Percentiles rank a stretch among this genome's conserved stretches.
Evolutionary conservation across 30 jellyfish, hydroid and myxozoan species (phyloP).

Genomic region (Hydractinia echinata): DNA sequence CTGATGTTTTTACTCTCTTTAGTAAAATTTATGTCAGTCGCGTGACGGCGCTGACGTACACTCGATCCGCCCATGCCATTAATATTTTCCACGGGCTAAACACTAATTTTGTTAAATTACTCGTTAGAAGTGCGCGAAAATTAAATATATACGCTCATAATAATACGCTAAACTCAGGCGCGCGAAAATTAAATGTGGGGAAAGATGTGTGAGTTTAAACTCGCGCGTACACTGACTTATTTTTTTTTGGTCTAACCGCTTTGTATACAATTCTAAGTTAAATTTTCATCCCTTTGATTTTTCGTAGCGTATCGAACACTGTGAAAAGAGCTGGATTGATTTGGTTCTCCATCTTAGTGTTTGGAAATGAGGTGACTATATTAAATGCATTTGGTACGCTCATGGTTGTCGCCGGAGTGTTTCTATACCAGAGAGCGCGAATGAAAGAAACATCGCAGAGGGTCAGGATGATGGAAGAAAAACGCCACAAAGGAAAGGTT

Average conservation of each 20-base stretch:
- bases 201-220: no score
- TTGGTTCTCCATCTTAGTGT: constrained; percentile 89
- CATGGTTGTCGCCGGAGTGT: constrained; percentile 81
- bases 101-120: no score
- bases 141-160: no score
- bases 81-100: no score
- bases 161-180: no score
- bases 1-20: no score
- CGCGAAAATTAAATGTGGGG: no score
- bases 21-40: no score
- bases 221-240: neutral
- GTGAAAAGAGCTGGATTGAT: constrained; percentile 85
- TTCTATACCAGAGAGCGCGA: constrained; percentile 86
- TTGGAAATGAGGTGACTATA: constrained; percentile 78
- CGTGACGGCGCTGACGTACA: no score
- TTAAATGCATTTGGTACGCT: constrained; percentile 82
- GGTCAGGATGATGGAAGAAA: neutral
- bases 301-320: constrained; percentile 83
- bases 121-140: no score
- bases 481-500: no score
- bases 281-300: neutral
- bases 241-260: neutral
- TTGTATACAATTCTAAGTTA: neutral
- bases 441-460: constrained; percentile 54
- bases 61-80: no score